Evolutionary conservation across 2,797 vertebrate species (phyloP).

Genomic region (Stomatorhinus walkeri): DNA sequence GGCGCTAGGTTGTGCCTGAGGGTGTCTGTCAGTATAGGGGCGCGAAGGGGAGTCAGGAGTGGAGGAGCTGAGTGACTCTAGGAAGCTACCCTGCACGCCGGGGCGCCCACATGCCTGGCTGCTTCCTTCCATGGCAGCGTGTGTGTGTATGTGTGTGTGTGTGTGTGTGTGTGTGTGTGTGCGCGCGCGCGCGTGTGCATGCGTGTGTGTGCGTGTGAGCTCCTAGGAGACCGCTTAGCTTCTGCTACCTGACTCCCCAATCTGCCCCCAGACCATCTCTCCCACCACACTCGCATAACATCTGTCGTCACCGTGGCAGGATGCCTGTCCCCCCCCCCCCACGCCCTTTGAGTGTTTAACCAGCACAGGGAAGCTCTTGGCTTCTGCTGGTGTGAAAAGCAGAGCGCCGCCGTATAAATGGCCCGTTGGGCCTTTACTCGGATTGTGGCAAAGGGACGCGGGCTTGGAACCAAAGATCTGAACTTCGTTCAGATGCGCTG

Average conservation of each 20-base stretch:
- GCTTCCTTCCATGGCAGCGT: neutral
- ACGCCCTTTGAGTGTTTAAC: constrained; percentile 7
- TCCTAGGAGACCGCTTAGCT: neutral
- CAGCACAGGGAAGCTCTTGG: constrained; percentile 20
- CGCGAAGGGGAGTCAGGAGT: neutral
- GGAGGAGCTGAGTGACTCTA: neutral
- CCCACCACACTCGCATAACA: neutral
- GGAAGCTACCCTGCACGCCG: neutral
- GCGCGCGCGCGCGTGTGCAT: neutral
- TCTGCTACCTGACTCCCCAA: neutral
- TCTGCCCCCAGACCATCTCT: neutral
- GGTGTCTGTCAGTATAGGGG: neutral
- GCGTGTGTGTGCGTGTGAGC: neutral
- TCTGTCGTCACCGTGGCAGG: neutral
- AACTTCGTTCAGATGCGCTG: neutral
- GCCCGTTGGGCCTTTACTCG: neutral
- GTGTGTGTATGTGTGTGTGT: neutral
- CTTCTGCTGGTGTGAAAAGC: constrained; percentile 26
- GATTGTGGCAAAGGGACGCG: neutral
- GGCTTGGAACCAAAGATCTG: neutral
- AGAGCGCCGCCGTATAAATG: neutral
- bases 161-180: neutral
- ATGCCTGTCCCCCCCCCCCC: neutral
- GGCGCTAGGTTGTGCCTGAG: neutral
- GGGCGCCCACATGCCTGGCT: neutral